Evolutionary conservation across 2,113 vertebrate species (phyloP).

Genomic region (Stigmatopora argus): DNA sequence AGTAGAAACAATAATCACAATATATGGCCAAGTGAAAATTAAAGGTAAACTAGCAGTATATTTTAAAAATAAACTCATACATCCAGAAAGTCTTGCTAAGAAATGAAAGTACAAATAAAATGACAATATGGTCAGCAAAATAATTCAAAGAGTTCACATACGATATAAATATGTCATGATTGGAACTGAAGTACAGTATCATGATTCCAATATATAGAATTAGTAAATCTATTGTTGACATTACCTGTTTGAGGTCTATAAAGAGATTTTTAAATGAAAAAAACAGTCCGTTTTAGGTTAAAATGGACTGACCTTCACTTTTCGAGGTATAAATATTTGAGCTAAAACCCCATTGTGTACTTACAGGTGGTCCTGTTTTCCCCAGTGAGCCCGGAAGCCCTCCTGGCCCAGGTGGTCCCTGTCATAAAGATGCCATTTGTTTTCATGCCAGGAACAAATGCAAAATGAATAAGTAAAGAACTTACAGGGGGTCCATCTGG

Average conservation of each 20-base stretch:
- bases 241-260: too few species aligned
- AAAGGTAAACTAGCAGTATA: neutral
- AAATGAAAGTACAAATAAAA: neutral
- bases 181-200: neutral
- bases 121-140: too few species aligned
- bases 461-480: slow-evolving; percentile 31
- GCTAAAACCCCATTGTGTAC: slow-evolving; percentile 50
- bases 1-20: neutral
- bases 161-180: neutral
- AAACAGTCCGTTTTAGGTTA: neutral
- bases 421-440: slow-evolving; percentile 22
- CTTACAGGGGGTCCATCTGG: slow-evolving; percentile 83
- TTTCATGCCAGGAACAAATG: neutral
- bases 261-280: too few species aligned
- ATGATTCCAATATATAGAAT: too few species aligned
- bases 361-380: slow-evolving; percentile 80
- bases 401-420: slow-evolving; percentile 85
- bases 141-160: too few species aligned
- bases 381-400: slow-evolving; percentile 88
- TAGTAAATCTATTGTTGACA: too few species aligned
- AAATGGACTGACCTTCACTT: neutral
- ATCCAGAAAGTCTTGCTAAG: neutral
- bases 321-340: neutral
- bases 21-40: neutral
- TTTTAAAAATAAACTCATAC: neutral